phyloP scores from a whole-genome alignment of 2,797 vertebrate genomes.

The Schizopygopsis pylzovi region DNA sequence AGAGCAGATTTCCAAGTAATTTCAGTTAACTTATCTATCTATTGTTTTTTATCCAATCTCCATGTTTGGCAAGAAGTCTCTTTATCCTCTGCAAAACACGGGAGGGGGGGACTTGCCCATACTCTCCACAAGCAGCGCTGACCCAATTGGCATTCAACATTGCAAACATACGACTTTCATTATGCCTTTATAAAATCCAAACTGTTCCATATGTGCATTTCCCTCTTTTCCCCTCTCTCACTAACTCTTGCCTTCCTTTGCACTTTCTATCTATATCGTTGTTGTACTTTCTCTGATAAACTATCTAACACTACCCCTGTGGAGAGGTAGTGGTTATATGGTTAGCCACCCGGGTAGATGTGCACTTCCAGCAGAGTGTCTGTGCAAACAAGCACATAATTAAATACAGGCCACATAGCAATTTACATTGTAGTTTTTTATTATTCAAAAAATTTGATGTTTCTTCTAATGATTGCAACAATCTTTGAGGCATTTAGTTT shows the following conservation, averaged over 20 bases:
- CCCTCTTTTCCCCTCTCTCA: conserved; percentile 31
- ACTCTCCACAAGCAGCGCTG: conserved; percentile 57
- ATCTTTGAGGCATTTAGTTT: not conserved
- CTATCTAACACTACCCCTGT: conserved; percentile 29
- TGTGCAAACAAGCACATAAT: conserved; percentile 10
- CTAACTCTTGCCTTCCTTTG: conserved; percentile 15
- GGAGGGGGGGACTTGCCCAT: not conserved
- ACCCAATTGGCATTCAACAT: conserved; percentile 62
- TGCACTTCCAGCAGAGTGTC: conserved; percentile 15
- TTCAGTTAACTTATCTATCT: conserved; percentile 30
- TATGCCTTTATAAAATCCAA: conserved; percentile 61
- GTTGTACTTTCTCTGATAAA: conserved; percentile 42
- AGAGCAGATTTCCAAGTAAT: conserved; percentile 10
- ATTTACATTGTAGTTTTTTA: not conserved
- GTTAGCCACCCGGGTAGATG: conserved; percentile 6
- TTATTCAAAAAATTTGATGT: conserved; percentile 16
- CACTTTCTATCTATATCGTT: conserved; percentile 36
- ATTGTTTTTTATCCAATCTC: conserved; percentile 21
- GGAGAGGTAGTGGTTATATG: conserved; percentile 14
- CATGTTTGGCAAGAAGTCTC: conserved; percentile 47
- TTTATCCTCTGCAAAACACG: conserved; percentile 44
- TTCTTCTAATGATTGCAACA: conserved; percentile 12
- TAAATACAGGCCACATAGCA: not conserved
- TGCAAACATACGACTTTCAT: conserved; percentile 62
- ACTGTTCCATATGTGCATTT: conserved; percentile 59